Conservation (phyloP, 2,888 invertebrate species). For the Metalampra italica region DNA sequence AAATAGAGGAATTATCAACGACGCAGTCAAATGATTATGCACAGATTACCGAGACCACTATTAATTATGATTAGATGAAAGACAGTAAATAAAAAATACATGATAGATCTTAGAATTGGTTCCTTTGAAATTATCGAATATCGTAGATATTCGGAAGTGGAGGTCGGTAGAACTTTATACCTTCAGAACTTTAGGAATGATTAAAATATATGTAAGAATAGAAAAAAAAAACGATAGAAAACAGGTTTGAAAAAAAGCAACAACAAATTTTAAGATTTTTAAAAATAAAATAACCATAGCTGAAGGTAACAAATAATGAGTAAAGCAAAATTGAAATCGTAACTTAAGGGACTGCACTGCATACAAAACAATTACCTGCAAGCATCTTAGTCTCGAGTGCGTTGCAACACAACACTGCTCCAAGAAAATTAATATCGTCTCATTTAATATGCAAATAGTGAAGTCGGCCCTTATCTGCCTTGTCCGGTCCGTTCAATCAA, state of each 20-base stretch:
- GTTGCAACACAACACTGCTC: conserved; percentile 22
- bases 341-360: no score
- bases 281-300: background rate
- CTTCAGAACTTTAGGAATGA: no score
- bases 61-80: background rate
- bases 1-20: conserved; percentile 6
- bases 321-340: background rate
- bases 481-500: conserved; percentile 75
- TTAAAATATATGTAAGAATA: no score
- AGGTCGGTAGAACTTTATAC: no score
- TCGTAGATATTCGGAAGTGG: no score
- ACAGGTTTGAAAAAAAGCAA: no score
- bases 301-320: background rate
- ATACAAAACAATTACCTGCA: background rate
- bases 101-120: no score
- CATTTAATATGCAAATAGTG: conserved; percentile 74
- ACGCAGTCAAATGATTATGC: conserved; percentile 5
- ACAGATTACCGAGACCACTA: conserved; percentile 6
- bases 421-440: conserved; percentile 68
- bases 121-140: no score
- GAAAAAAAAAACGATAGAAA: no score
- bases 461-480: conserved; percentile 56
- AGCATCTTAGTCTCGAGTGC: background rate
- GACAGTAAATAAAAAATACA: background rate
- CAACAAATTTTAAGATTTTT: no score